Evolutionary conservation across 1,140 invertebrate species (phyloP), one percentile per base, ranked within the genome.

Genomic region (Zaprionus africanus): DNA sequence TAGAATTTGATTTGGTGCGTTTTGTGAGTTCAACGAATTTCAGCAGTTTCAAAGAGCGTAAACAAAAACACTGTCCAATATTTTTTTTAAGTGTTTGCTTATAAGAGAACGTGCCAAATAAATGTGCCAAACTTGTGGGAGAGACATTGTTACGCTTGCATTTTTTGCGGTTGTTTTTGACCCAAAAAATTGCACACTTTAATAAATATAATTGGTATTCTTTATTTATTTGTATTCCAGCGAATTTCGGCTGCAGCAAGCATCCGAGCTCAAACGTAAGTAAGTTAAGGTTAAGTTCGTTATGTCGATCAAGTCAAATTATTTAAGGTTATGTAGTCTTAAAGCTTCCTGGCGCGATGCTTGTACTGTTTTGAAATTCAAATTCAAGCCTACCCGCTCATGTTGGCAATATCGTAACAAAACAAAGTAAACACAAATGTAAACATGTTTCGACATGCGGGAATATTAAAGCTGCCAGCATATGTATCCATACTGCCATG

Each of bases 41-140:
- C 13, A 49, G 65, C 56, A 19, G 56, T 60, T 75, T 70, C 59
- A 28, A 69, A 61, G 71, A 46, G 65, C 71, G 31, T 49, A 31
- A 36, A 74, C 36, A 56, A 69, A 69, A 70, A 57, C 19, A 58
- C 26, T 57, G 5, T 9, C 9, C 56, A 43, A 22, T 15, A 51
- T 75, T 75, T 75, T 75, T 70, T 70, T 65, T 19, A 49, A 70
- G 72, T 75, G 72, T 28, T 56, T 68, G 46, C 31, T 34, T 34
- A 34, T 11, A 34, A 34, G 31, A 34, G 31, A 34, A 34, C 9
- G 31, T 34, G 31, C n/a, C 34, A 41, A 63, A 51, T 58, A 41
- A 68, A 49, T 22, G 49, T 74, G 58, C 2, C 13, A 17, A 60
- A 43, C 26, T 6, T 4, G 22, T n/a, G 36, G 6, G 24, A 15